Base-by-base conservation (phyloP, 2,113 vertebrate species). In the Gallinago paraguaiae region DNA sequence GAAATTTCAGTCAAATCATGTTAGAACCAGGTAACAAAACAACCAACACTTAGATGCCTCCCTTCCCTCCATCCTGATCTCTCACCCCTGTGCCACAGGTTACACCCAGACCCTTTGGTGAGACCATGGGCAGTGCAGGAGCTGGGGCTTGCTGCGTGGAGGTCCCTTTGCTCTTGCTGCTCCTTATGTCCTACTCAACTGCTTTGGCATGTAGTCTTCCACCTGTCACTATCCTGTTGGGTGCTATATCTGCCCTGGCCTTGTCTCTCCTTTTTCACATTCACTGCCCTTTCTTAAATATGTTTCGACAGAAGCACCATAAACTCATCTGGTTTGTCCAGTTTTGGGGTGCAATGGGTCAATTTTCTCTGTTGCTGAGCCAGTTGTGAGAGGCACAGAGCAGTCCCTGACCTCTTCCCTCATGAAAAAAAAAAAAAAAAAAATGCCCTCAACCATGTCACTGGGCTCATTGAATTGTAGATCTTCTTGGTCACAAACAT, bases 141-240 rank as follows among this genome's bases (percentile, higher is more conserved):
- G n/a, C 31, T 69, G 65, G 20, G 20, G 13, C 12, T 2, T 39
- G 35, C 27, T 37, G 43, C 0, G 0, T 11, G 37, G 7, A 14
- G 13, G 6, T 60, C 17, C 61, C 9, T 82, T 50, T 74, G 31
- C 43, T 64, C 39, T 60, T 24, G 12, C 61, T 54, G 27, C 24
- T 90, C 31, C n/a, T 82, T 54, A 7, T 39, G 75, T 76, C 41
- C 53, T 71, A 46, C 33, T 81, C 63, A 71, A 15, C 39, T 61
- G 46, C 61, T 82, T 30, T 56, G 69, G 43, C 39, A 13, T 12
- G 17, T 50, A 7, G 11, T 85, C 30, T 46, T 82, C 70, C 39
- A 33, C 39, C 9, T 0, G 28, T 35, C 67, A 50, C 48, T 28
- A 28, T 56, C 39, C 35, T 7, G 5, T 27, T 80, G 46, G 67